Evolutionary conservation across 2,888 invertebrate species (phyloP).

Genomic region (Cryptosula pallasiana): DNA sequence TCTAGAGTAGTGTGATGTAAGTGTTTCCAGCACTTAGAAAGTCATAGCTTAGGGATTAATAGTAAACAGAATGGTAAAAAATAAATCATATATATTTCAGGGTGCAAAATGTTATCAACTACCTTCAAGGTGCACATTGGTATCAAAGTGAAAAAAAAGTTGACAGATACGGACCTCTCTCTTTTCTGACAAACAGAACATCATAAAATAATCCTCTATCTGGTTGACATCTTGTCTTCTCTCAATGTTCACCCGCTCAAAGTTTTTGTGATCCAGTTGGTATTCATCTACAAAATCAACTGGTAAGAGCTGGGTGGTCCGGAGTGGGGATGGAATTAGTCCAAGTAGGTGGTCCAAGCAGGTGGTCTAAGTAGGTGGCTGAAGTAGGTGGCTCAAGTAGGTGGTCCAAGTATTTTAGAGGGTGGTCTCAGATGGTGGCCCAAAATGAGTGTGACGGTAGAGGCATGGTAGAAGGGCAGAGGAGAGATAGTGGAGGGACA

Average conservation of each 20-base stretch:
- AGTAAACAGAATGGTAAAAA: too few relatives aligned
- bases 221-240: constrained; percentile 45
- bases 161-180: constrained; percentile 36
- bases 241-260: constrained; percentile 48
- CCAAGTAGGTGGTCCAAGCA: too few relatives aligned
- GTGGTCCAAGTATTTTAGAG: too few relatives aligned
- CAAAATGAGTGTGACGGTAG: too few relatives aligned
- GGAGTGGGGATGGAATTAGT: too few relatives aligned
- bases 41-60: too few relatives aligned
- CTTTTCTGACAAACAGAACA: constrained; percentile 42
- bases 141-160: background rate
- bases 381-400: too few relatives aligned
- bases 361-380: too few relatives aligned
- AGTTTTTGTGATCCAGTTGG: constrained; percentile 33
- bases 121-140: background rate
- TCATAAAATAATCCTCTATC: constrained; percentile 50
- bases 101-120: background rate
- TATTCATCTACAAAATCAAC: constrained; percentile 34
- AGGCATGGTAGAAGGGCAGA: too few relatives aligned
- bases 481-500: too few relatives aligned
- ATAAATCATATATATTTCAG: background rate
- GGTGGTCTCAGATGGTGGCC: too few relatives aligned
- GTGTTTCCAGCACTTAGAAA: background rate
- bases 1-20: background rate
- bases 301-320: too few relatives aligned